phyloP scores from a whole-genome alignment of 2,888 invertebrate species.

The Ariolimax columbianus region DNA sequence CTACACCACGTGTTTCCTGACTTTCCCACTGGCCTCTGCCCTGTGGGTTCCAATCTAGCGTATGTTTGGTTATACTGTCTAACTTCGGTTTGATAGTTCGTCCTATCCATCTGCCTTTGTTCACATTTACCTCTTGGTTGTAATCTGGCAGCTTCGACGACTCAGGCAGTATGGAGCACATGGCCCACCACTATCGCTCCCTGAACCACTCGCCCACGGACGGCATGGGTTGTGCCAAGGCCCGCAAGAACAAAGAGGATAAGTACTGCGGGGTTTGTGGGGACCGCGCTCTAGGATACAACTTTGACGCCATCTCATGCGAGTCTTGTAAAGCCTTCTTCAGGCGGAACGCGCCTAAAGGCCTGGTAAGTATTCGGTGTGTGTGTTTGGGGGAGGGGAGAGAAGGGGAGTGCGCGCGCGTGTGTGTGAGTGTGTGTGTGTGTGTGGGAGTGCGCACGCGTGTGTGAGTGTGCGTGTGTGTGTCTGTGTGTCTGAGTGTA shows the following conservation, averaged over 20 bases:
- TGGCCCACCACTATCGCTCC: conserved; percentile 62
- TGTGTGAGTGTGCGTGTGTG: too few relatives aligned
- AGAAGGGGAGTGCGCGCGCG: background rate
- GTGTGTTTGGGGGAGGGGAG: background rate
- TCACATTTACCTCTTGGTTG: too few relatives aligned
- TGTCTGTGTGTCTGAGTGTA: too few relatives aligned
- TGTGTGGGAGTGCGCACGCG: too few relatives aligned
- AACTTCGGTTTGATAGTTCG: too few relatives aligned
- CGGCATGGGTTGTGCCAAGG: conserved; percentile 65
- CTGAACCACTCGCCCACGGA: conserved; percentile 69
- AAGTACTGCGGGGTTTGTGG: conserved; percentile 79
- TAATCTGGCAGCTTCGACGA: conserved; percentile 72
- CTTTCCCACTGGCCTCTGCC: too few relatives aligned
- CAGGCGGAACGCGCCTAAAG: conserved; percentile 79
- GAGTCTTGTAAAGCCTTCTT: conserved; percentile 79
- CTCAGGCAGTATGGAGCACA: conserved; percentile 69
- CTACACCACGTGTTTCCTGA: too few relatives aligned
- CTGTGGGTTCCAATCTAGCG: too few relatives aligned
- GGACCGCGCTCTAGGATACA: conserved; percentile 78
- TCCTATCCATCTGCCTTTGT: conserved; percentile 22
- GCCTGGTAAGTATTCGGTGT: conserved; percentile 74
- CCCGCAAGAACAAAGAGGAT: conserved; percentile 78
- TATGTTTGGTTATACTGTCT: too few relatives aligned
- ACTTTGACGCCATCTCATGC: conserved; percentile 79
- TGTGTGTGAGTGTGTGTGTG: too few relatives aligned